Evolutionary conservation across 2,888 invertebrate species (phyloP), one percentile per base, ranked within the genome.

Genomic region (Molorchus minor): DNA sequence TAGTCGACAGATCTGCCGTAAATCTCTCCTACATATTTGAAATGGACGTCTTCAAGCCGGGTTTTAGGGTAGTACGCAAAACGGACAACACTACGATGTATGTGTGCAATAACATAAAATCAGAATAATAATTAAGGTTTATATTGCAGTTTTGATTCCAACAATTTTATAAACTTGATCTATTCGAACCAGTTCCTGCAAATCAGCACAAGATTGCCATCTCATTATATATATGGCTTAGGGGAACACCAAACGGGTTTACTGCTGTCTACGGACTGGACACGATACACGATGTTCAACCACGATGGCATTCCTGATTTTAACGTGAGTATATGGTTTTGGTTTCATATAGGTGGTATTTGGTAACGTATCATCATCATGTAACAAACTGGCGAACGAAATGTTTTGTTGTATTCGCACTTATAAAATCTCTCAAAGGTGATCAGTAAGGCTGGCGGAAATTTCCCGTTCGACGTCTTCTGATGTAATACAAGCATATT

Each of bases 121-220:
- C 13, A 8, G 10, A 3, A 10, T 29, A 21, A 1, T 47, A 10
- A 56, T 46, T 40, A n/a, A 7, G 1, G 60, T 62, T 47, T 63
- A 56, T 46, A n/a, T 76, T 77, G 3, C 79, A 91, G 91, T 68
- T 88, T 93, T 72, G 86, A 92, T 78, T 84, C 88, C 0, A 84
- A 86, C 72, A 83, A 84, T 63, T 80, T 88, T 19, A 87, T 88
- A 43, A 90, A 88, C 0, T 82, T 93, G 57, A 87, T 91, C 38
- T 88, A 88, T 60, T 86, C 92, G 0, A 87, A 93, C 76, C 92
- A 92, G 74, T 88, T 92, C 73, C 72, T 91, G 0, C 92, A 93
- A 80, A 76, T 93, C 3, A 86, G 85, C 46, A 82, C 85, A 2
- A 71, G 80, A 36, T 74, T 93, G 12, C 86, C 90, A 0, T 86